Evolutionary conservation across 2,113 vertebrate species (phyloP).

Genomic region (Neodontobutis hainanensis): DNA sequence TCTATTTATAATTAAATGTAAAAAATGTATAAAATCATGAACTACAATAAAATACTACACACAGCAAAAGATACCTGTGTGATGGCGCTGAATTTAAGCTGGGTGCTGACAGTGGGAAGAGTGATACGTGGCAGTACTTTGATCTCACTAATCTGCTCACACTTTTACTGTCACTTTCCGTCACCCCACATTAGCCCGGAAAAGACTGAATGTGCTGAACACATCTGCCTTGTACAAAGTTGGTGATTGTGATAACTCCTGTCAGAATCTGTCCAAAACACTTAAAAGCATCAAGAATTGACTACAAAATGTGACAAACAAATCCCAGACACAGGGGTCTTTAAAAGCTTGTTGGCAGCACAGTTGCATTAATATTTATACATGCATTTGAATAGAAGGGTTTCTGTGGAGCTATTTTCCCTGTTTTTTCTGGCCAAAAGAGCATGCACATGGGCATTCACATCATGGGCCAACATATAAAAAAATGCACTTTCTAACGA

Average conservation of each 20-base stretch:
- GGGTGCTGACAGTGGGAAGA: neutral
- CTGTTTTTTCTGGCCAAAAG: neutral
- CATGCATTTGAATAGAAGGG: constrained; percentile 10
- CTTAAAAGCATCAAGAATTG: constrained; percentile 4
- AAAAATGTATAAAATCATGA: too few species aligned
- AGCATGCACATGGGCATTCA: neutral
- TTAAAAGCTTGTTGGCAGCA: constrained; percentile 44
- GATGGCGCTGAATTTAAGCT: neutral
- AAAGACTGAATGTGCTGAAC: constrained; percentile 8
- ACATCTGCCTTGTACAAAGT: constrained; percentile 17
- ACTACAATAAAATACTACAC: too few species aligned
- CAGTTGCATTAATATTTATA: constrained; percentile 51
- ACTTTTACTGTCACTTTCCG: constrained; percentile 16
- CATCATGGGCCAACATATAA: neutral
- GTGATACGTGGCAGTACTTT: neutral
- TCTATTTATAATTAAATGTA: too few species aligned
- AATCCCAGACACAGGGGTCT: constrained; percentile 13
- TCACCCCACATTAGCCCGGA: constrained; percentile 5
- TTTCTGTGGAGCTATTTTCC: constrained; percentile 8
- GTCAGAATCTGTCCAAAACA: constrained; percentile 37
- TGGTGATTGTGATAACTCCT: constrained; percentile 22
- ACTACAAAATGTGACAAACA: constrained; percentile 14
- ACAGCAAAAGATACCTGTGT: neutral
- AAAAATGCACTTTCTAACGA: neutral
- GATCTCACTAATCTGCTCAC: constrained; percentile 13